These are phyloP conservation scores for Chloroceryle aenea DNA, from an alignment of 2,113 vertebrate genomes.

Conservation along the genomic window DNA sequence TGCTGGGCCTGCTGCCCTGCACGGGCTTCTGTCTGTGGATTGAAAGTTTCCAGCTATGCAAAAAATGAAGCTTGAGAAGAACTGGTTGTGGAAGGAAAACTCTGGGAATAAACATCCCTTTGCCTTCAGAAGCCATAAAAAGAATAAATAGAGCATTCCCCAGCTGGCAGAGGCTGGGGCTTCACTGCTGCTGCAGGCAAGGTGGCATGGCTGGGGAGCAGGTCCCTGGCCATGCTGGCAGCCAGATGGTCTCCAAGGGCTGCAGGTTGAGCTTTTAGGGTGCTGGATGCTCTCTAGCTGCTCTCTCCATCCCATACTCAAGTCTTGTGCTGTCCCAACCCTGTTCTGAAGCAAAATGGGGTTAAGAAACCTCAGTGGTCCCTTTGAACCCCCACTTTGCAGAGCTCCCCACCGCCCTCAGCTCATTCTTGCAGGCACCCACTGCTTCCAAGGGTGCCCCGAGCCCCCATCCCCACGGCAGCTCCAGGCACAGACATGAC, in stretches of 20 bases:
- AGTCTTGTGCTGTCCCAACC: rapidly evolving
- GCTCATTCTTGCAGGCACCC: not conserved
- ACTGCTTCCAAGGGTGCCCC: not conserved
- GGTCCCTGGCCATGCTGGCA: not conserved
- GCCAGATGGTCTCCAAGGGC: not conserved
- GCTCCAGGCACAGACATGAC: conserved; percentile 7
- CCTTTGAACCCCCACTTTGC: not conserved
- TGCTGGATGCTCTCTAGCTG: not conserved
- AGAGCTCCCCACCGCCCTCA: not conserved
- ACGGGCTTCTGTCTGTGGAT: rapidly evolving
- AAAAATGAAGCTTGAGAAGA: not conserved
- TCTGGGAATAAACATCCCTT: not conserved
- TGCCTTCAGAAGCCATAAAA: not conserved
- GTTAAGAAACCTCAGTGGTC: not conserved
- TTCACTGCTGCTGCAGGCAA: not conserved
- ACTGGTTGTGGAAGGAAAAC: not conserved
- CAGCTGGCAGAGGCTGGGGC: not conserved
- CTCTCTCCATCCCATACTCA: not conserved
- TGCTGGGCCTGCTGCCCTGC: rapidly evolving
- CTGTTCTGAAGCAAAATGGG: not conserved
- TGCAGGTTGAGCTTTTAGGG: not conserved
- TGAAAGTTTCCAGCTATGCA: not conserved
- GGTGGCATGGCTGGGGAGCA: not conserved
- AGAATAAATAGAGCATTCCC: not conserved
- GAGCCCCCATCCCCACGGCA: rapidly evolving